Evolutionary conservation across 2,113 vertebrate species (phyloP).

Genomic region (Passer montanus): DNA sequence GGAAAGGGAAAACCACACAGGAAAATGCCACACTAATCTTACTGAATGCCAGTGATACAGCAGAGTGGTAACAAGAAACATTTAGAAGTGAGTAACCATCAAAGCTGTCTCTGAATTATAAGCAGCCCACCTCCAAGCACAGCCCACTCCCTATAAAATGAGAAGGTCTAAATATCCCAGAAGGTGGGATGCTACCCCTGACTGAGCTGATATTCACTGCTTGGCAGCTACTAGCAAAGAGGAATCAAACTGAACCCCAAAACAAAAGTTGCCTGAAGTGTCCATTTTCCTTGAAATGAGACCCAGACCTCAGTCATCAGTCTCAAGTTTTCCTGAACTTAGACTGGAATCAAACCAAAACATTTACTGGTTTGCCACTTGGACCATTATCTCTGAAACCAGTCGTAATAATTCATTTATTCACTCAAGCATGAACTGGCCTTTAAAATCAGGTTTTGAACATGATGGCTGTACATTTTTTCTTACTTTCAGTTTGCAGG

Average conservation of each 20-base stretch:
- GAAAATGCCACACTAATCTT: background rate
- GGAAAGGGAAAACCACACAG: background rate
- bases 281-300: background rate
- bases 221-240: background rate
- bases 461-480: background rate
- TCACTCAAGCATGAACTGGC: background rate
- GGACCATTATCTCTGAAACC: background rate
- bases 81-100: background rate
- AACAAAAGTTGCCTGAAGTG: background rate
- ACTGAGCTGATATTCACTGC: background rate
- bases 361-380: background rate
- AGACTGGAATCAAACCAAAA: background rate
- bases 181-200: background rate
- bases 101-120: background rate
- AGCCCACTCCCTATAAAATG: background rate
- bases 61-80: background rate
- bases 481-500: background rate
- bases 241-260: background rate
- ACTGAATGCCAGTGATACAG: background rate
- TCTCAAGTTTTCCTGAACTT: background rate
- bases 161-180: background rate
- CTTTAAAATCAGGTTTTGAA: background rate
- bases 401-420: background rate
- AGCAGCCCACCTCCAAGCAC: background rate
- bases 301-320: background rate